Evolutionary conservation across 2,113 vertebrate genomes (phyloP), one percentile per base, ranked within the genome.

Genomic region (Lota lota): DNA sequence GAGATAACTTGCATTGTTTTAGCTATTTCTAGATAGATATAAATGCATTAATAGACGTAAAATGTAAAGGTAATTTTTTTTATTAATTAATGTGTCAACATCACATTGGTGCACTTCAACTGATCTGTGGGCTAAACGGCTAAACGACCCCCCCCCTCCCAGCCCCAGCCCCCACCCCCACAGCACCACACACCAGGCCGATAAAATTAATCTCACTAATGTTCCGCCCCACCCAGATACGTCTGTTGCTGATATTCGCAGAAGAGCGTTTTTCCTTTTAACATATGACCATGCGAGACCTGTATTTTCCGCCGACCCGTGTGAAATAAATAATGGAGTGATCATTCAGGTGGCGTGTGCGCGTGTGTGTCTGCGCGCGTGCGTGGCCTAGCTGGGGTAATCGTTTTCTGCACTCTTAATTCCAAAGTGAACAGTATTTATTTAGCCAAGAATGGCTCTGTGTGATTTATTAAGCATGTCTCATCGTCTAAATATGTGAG

Each of bases 181-280:
- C 11, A 33, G 28, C 15, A 22, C 36, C 47, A 28, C 33, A 56
- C 51, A 47, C 22, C 22, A 28, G 20, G 56, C 65, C 66, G 17
- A 68, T 75, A 51, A 36, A 73, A 62, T 24, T 57, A 71, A 75
- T 77, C 62, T 47, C 64, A 18, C 67, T 78, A 78, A 78, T 69
- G 70, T 11, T 18, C 36, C 36, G 11, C 6, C 36, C 40, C 40
- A 8, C 40, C 40, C 40, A 3, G 51, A 11, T 2, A 53, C 12
- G 12, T 53, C 51, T 53, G 51, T 53, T 17, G 53, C 53, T 56
- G 53, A 17, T 56, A 56, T 56, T 17, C 16, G 7, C 53, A 1
- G 53, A 56, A 56, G 3, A 56, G 16, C 2, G 40, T 47, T 47
- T 47, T 47, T 47, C 12, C 40, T 47, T 47, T 12, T 10, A 47